Evolutionary conservation across 2,888 invertebrate genomes (phyloP), one percentile per base, ranked within the genome.

Genomic region (Rhorus exstirpatorius): DNA sequence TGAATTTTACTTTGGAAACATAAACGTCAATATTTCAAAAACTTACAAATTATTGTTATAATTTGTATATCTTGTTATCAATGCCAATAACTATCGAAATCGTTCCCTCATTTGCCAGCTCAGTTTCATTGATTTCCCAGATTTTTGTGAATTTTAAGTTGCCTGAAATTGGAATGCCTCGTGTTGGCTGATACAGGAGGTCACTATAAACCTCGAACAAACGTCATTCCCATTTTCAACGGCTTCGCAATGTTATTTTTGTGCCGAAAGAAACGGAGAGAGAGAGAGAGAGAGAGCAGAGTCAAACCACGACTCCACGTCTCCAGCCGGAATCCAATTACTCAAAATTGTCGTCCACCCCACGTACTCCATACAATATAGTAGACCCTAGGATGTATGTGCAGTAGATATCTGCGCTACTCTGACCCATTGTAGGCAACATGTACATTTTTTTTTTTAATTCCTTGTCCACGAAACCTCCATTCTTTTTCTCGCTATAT

Each of bases 291-390:
- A 55, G 41, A 24, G 8, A 51, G 46, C 8, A 55, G 70, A 79
- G 58, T 60, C 77, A 65, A 67, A 79, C 75, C 58, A 35, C 65
- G 67, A 55, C 26, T 49, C 61, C 61, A 44, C 81, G 75, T 74
- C 81, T 75, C 67, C 46, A 67, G 79, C 76, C 71, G 67, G 71
- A 79, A 84, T 84, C 83, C 83, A 82, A 82, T 84, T 82, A 84
- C 83, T 84, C 83, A 84, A 84, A 82, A 84, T 84, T 82, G 83
- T 81, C 83, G 81, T 82, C 79, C 65, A 44, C 44, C 24, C 63
- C 58, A 58, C 77, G 72, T 74, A 38, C 72, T 71, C 65, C 41
- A 35, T 44, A 70, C 70, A 65, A 65, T 49, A 65, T 38, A 58
- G 41, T 26, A 26, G 35, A 35, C 19, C 31, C 10, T 49, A n/a